A percentile compares a stretch with the other conserved stretches of the same genome.
Conservation (phyloP, 2,888 invertebrate species). For the Drosophila conformis region DNA sequence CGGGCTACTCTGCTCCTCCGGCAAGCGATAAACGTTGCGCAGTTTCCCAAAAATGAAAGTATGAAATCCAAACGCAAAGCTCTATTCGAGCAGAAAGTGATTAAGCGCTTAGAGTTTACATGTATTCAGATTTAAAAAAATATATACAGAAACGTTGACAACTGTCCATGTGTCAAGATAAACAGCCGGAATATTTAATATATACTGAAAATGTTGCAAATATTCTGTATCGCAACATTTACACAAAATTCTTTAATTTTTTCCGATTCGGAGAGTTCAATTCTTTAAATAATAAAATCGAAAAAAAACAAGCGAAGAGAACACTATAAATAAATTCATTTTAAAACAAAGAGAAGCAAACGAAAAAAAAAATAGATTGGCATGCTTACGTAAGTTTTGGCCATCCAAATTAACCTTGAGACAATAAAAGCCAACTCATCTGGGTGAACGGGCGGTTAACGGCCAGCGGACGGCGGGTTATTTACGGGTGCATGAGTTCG, state of each 20-base stretch:
- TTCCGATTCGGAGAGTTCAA: conserved; percentile 5
- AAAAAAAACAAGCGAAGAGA: conserved; percentile 19
- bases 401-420: conserved; percentile 77
- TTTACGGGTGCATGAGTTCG: conserved; percentile 40
- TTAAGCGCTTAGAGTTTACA: conserved; percentile 19
- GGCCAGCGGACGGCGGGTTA: conserved; percentile 29
- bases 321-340: conserved; percentile 26
- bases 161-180: conserved; percentile 35
- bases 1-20: conserved; percentile 5
- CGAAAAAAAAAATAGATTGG: conserved; percentile 20
- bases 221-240: conserved; percentile 42
- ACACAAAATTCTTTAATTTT: conserved; percentile 65
- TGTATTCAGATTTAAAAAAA: conserved; percentile 17
- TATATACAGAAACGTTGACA: not conserved
- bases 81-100: conserved; percentile 6
- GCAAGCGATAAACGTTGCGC: conserved; percentile 2
- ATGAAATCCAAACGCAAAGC: conserved; percentile 7
- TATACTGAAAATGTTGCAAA: conserved; percentile 46
- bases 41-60: conserved; percentile 5
- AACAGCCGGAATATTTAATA: conserved; percentile 66
- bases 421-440: conserved; percentile 63
- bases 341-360: conserved; percentile 23
- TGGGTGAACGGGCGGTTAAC: conserved; percentile 16
- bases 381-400: conserved; percentile 61
- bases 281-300: conserved; percentile 36